Conservation (phyloP, 2,888 invertebrate genomes). For the Dyspetes luteomarginatus region DNA sequence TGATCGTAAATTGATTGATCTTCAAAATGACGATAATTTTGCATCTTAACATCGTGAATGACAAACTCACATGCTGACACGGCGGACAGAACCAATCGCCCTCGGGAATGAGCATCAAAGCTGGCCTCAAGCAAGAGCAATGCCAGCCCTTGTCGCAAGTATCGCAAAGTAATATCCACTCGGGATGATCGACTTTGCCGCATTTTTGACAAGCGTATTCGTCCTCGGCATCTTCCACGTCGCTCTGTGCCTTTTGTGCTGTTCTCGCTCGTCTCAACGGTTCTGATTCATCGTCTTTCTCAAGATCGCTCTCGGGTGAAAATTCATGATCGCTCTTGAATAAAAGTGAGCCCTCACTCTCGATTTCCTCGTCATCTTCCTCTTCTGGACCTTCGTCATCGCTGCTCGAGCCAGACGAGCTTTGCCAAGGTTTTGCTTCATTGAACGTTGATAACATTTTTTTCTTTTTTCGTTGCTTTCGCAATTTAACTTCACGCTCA, state of each 20-base stretch:
- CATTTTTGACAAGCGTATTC: constrained; percentile 96
- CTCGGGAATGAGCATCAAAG: constrained; percentile 96
- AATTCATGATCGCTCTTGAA: constrained; percentile 96
- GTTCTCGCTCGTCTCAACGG: constrained; percentile 94
- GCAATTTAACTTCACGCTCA: constrained; percentile 70
- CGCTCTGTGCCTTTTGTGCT: constrained; percentile 87
- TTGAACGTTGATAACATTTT: constrained; percentile 83
- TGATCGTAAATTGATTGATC: background rate
- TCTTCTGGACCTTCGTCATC: constrained; percentile 82
- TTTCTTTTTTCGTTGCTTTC: constrained; percentile 82
- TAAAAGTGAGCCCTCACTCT: constrained; percentile 82
- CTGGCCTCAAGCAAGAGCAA: constrained; percentile 96
- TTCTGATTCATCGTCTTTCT: constrained; percentile 88
- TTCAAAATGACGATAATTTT: background rate
- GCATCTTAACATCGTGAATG: background rate
- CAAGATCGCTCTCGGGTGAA: constrained; percentile 94
- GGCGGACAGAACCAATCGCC: constrained; percentile 99
- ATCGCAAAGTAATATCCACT: constrained; percentile 98
- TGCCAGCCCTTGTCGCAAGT: constrained; percentile 98
- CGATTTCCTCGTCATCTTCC: constrained; percentile 83
- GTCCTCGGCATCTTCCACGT: constrained; percentile 82
- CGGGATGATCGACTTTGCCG: constrained; percentile 95
- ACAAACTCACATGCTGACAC: constrained; percentile 96
- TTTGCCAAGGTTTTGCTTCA: constrained; percentile 86
- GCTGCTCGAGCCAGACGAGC: constrained; percentile 85